phyloP scores from a whole-genome alignment of 2,113 vertebrate genomes.

The Copsychus sechellarum region DNA sequence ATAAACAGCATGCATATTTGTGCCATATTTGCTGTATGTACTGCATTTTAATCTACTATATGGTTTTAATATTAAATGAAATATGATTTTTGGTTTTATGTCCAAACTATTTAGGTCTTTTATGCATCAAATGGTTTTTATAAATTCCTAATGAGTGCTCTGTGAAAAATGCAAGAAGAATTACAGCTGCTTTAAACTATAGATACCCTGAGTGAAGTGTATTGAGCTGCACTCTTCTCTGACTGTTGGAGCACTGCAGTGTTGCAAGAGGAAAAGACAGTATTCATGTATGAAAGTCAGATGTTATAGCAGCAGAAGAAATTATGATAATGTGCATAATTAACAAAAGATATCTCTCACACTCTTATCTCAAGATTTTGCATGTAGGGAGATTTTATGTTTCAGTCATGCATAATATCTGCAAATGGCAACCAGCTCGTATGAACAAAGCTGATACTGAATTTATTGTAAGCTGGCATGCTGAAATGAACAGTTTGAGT shows the following conservation, averaged over 20 bases:
- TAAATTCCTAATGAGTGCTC: constrained; percentile 13
- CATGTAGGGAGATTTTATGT: not conserved
- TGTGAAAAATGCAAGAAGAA: not conserved
- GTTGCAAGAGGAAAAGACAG: not conserved
- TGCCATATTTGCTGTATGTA: not conserved
- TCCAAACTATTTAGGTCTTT: not conserved
- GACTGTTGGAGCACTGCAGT: not conserved
- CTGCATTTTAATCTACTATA: not conserved
- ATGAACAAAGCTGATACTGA: not conserved
- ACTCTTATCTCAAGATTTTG: not conserved
- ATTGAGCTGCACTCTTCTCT: not conserved
- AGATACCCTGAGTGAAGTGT: not conserved
- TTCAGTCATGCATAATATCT: not conserved
- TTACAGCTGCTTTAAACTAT: not conserved
- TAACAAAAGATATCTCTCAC: not conserved
- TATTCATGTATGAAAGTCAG: not conserved
- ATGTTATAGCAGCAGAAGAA: not conserved
- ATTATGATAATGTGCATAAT: not conserved
- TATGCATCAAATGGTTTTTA: not conserved
- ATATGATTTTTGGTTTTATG: not conserved
- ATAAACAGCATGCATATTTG: not conserved
- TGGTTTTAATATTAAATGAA: not conserved
- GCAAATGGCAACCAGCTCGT: not conserved
- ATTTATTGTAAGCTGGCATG: not conserved
- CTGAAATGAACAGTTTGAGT: not conserved